phyloP scores from a whole-genome alignment of 2,888 invertebrate species.

The Pogonocherus hispidulus region DNA sequence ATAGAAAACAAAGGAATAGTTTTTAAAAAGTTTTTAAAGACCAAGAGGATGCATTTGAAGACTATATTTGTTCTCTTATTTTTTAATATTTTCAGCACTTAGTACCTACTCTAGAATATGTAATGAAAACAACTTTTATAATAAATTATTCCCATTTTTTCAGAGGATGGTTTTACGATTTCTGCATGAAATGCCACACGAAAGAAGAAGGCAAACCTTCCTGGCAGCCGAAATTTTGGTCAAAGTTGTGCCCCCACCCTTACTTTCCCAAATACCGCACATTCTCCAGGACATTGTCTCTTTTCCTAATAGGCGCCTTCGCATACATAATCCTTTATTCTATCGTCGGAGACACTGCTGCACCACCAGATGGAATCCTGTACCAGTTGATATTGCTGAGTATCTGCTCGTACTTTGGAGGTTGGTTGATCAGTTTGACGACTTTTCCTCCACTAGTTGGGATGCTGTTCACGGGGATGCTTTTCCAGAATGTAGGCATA shows the following conservation, averaged over 20 bases:
- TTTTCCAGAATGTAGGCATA: slow-evolving; percentile 82
- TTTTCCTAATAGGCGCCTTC: slow-evolving; percentile 78
- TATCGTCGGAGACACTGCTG: slow-evolving; percentile 82
- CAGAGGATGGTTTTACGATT: slow-evolving; percentile 24
- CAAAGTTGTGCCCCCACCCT: slow-evolving; percentile 85
- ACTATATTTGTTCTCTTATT: no score
- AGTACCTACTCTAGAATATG: no score
- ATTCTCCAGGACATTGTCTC: slow-evolving; percentile 80
- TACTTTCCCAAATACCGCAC: slow-evolving; percentile 87
- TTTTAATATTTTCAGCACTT: no score
- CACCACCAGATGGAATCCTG: slow-evolving; percentile 86
- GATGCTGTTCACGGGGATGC: slow-evolving; percentile 86
- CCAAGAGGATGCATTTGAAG: no score
- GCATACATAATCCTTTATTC: slow-evolving; percentile 84
- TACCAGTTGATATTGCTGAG: slow-evolving; percentile 84
- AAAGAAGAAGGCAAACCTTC: slow-evolving; percentile 68
- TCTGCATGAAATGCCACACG: slow-evolving; percentile 18
- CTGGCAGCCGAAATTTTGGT: slow-evolving; percentile 89
- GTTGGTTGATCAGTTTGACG: slow-evolving; percentile 83
- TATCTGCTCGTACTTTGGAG: slow-evolving; percentile 85
- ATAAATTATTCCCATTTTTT: background rate
- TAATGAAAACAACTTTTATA: no score
- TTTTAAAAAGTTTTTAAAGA: no score
- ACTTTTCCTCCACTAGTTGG: slow-evolving; percentile 89
- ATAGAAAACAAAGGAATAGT: no score